A percentile compares a stretch with the other conserved stretches of the same genome.
Evolutionary conservation across 2,113 vertebrate genomes (phyloP).

Genomic region (Cephalopterus ornatus): DNA sequence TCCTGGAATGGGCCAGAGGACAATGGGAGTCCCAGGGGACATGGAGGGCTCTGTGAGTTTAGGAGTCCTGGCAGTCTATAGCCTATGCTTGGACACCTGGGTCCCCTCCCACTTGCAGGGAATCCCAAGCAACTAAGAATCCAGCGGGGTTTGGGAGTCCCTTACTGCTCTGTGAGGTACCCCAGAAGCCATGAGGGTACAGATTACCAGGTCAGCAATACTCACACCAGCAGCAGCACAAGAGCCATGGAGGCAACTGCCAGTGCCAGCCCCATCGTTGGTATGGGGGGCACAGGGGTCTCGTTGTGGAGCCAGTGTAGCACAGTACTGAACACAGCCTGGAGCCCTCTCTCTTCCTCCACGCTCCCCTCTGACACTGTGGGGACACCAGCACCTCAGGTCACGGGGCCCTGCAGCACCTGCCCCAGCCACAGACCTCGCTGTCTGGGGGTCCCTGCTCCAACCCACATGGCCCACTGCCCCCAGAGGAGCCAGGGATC

Average conservation of each 20-base stretch:
- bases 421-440: neutral
- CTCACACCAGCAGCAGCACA: neutral
- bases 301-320: neutral
- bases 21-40: neutral
- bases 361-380: neutral
- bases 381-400: neutral
- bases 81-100: fast-evolving
- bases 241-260: neutral
- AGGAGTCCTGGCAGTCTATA: neutral
- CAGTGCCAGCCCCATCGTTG: neutral
- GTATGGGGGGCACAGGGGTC: fast-evolving
- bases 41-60: neutral
- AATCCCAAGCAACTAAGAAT: neutral
- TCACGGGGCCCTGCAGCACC: neutral
- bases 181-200: neutral
- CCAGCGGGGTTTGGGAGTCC: neutral
- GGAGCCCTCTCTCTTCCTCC: neutral
- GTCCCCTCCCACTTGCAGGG: neutral
- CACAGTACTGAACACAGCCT: neutral
- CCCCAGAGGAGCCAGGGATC: neutral
- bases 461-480: neutral
- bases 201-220: neutral
- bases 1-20: neutral
- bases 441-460: neutral
- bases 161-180: neutral